Evolutionary conservation across 2,888 invertebrate genomes (phyloP), one percentile per base, ranked within the genome.

Genomic region (Colletes collaris): DNA sequence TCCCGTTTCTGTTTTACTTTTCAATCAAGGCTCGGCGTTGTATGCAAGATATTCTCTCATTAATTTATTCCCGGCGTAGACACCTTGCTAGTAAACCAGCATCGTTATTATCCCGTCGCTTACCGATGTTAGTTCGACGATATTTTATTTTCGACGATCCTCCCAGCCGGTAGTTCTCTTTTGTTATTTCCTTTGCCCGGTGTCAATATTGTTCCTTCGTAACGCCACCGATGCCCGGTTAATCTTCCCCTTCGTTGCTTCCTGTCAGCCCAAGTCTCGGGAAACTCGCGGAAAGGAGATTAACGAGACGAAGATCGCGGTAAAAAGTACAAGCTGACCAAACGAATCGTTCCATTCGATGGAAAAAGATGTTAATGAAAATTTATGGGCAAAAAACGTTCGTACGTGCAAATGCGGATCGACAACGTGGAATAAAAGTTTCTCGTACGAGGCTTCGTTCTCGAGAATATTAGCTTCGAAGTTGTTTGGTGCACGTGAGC

Each of bases 191-290:
- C 13, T 64, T 35, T 35, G 35, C 8, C 69, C 73, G 49, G 35
- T 58, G 62, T 75, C 73, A 68, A 80, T 80, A 83, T 80, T 76
- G 70, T 73, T 82, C 71, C 49, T 49, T 35, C 52, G 53, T 64
- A 59, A 63, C 27, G 55, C 59, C 55, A 37, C 60, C n/a, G 53
- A 62, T 66, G 67, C 63, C 62, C 49, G 13, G 68, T 74, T 85
- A 71, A 82, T 76, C 70, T 67, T 52, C 71, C 66, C 76, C 83
- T 81, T 70, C 59, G 72, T 27, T 56, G 11, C 71, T 66, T 68
- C 52, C 67, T 52, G 37, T 49, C 35, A 58, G 59, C 13, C 35
- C 19, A 64, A 71, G 52, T 16, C 56, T 27, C 70, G 56, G 62
- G 46, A 49, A 58, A 72, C 35, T 74, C 37, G 52, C 66, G 55